Base-by-base conservation (phyloP, 1,140 invertebrate species). In the Uloborus diversus region DNA sequence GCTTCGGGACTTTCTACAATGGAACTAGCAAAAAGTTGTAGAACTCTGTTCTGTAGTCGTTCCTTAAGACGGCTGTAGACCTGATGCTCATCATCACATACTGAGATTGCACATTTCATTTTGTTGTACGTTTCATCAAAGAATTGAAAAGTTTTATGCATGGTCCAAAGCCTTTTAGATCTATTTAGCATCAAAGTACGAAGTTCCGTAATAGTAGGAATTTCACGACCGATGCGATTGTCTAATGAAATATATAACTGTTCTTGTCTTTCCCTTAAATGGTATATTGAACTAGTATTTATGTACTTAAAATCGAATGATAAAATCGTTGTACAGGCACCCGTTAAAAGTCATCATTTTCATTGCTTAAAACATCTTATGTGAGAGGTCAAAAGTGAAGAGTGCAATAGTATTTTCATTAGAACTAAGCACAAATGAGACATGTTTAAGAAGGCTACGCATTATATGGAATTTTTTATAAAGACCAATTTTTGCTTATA, bases 121-220 rank as follows among this genome's bases (percentile, higher is more conserved):
- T 42, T 65, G 62, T 65, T n/a, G 20, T 17, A 20, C 47, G 28
- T 27, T 23, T 37, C 47, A 32, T 25, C 23, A 25, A 47, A 25
- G 11, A 65, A 13, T 65, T 11, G 17, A 47, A 65, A n/a, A n/a
- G n/a, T n/a, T n/a, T n/a, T n/a, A 17, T 65, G 62, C 62, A 65
- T 65, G 62, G 62, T 65, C 62, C 62, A 65, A 65, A 42, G 62
- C 47, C 23, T 65, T 47, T 65, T 25, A 47, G 28, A n/a, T 14
- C 57, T 61, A 28, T 61, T 3, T 32, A 37, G 32, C 61, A 64
- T 64, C 61, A 64, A 64, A 64, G 61, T 64, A 64, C 33, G 37
- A 42, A 42, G 17, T 42, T 42, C 37, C 37, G 37, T 42, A 17
- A 42, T 13, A 17, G 9, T 42, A 13, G 37, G 37, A 42, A 13